These are phyloP conservation scores for Glaucomys volans DNA, from an alignment of 2,113 vertebrate species.

Conservation along the genomic window DNA sequence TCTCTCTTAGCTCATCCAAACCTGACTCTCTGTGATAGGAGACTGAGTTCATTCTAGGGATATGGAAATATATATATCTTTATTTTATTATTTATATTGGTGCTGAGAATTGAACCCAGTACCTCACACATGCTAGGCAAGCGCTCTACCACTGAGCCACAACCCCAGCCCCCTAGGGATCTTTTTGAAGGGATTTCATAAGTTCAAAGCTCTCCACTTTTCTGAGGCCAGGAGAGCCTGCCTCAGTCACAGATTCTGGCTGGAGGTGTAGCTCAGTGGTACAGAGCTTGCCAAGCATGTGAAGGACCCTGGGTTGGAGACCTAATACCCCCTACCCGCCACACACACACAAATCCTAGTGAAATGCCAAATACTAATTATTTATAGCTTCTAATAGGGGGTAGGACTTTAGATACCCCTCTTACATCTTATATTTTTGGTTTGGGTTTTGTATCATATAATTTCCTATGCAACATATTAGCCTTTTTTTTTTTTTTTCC, in stretches of 20 bases:
- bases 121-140: too few species aligned
- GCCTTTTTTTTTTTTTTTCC: too few species aligned
- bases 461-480: background rate
- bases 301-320: background rate
- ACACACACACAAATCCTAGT: background rate
- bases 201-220: conserved; percentile 13
- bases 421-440: background rate
- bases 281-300: background rate
- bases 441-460: background rate
- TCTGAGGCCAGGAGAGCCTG: conserved; percentile 16
- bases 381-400: background rate
- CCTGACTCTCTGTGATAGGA: background rate
- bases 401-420: background rate
- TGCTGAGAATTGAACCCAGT: too few species aligned
- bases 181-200: conserved; percentile 36
- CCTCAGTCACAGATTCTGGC: background rate
- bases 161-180: background rate
- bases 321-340: background rate
- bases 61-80: too few species aligned
- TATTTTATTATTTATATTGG: too few species aligned
- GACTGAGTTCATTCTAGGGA: background rate
- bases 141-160: too few species aligned
- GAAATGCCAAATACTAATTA: conserved; percentile 50
- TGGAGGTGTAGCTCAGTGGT: background rate
- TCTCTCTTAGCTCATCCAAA: background rate